Base-by-base conservation (phyloP, 2,888 invertebrate genomes). In the Clitarchus hookeri region DNA sequence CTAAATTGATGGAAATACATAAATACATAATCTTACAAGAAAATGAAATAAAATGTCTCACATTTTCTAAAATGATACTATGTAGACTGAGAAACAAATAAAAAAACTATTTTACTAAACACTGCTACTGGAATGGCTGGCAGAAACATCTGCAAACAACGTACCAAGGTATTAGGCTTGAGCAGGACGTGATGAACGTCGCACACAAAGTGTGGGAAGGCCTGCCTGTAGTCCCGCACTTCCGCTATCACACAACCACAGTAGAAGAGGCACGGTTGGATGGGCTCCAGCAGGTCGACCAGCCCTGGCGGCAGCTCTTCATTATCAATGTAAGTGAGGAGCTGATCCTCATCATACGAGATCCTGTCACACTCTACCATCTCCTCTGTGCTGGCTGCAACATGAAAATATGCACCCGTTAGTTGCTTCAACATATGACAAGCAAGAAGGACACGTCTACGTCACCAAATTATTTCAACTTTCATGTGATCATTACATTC, bases 181-280 rank as follows among this genome's bases (percentile, higher is more conserved):
- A 98, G 94, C 90, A 98, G 93, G 89, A 97, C 97, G 94, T 97
- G 96, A 92, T 96, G 96, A 89, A 96, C 95, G 93, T 96, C 96
- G 93, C 95, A 96, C 91, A 94, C 93, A 91, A 93, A 94, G 91
- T 94, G 93, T 89, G 95, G 95, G 92, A 95, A 96, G 89, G 95
- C 95, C 92, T 96, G 96, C 90, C 98, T 94, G 91, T 96, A 97
- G 92, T 98, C 98, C 90, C 97, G 94, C 90, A 98, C 94, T 93
- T 98, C 97, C 89, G 96, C 97, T 91, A 98, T 96, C 88, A 98
- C 96, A 92, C 98, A 97, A 88, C 98, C 98, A 89, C 95, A 96
- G 91, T 98, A 97, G 92, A 97, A 97, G 87, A 98, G 93, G 91
- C 96, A 96, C 85, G 96, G 96, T 91, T 97, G 95, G 90, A 96